Evolutionary conservation across 1,140 invertebrate species (phyloP).

Genomic region (Uloborus diversus): DNA sequence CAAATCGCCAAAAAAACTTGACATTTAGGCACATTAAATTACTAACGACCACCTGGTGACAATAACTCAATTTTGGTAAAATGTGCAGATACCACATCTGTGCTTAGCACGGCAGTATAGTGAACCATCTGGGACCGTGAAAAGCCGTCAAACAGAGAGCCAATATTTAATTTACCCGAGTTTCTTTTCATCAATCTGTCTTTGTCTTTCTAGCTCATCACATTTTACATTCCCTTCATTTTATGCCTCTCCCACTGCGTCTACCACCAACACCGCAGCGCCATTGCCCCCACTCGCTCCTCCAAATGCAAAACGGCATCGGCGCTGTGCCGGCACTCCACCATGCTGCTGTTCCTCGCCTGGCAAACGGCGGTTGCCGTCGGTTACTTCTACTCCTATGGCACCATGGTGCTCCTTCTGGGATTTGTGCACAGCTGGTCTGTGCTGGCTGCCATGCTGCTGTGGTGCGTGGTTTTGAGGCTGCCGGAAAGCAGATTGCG

Average conservation of each 20-base stretch:
- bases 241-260: constrained; percentile 73
- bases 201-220: constrained; percentile 69
- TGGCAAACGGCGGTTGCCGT: constrained; percentile 73
- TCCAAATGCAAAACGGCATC: constrained; percentile 58
- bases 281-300: background rate
- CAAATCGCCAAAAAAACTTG: no score
- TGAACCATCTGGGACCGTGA: no score
- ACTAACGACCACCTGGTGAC: no score
- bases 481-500: constrained; percentile 29
- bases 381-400: constrained; percentile 84
- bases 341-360: constrained; percentile 71
- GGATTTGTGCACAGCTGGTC: constrained; percentile 85
- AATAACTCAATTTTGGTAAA: no score
- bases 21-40: no score
- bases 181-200: no score
- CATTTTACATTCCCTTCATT: constrained; percentile 78
- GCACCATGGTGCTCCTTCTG: constrained; percentile 78
- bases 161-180: no score
- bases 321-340: constrained; percentile 65
- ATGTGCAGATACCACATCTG: no score
- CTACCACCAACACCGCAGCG: constrained; percentile 68
- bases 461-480: constrained; percentile 71
- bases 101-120: no score
- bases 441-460: constrained; percentile 72
- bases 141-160: no score